Percentiles rank a stretch among this genome's conserved stretches.
Evolutionary conservation across 1,140 invertebrate genomes (phyloP).

Genomic region (Triops longicaudatus): DNA sequence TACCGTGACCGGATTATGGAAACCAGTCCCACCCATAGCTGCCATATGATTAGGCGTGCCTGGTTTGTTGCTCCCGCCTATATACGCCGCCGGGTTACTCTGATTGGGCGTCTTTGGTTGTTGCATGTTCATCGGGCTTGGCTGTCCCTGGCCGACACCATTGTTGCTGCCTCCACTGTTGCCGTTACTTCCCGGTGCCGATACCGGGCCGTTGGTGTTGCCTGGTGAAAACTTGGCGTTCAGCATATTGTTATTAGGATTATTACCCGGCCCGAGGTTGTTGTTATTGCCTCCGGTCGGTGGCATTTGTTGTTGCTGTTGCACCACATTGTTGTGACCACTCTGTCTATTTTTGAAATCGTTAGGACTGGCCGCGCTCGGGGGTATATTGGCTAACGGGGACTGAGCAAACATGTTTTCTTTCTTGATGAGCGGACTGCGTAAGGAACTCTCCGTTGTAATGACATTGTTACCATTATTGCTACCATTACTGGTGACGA

Average conservation of each 20-base stretch:
- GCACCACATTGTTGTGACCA: neutral
- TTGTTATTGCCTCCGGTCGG: neutral
- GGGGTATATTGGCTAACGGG: slow-evolving; percentile 19
- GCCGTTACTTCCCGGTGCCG: neutral
- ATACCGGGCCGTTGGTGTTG: neutral
- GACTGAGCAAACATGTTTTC: slow-evolving; percentile 28
- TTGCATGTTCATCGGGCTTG: slow-evolving; percentile 20
- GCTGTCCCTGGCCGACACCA: slow-evolving; percentile 17
- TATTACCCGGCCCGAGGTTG: neutral
- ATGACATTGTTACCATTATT: slow-evolving; percentile 1
- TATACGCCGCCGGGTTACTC: neutral
- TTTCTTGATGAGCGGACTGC: slow-evolving; percentile 27
- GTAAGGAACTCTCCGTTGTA: slow-evolving; percentile 11
- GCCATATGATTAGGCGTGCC: neutral
- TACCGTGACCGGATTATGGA: neutral
- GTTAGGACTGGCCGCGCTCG: slow-evolving; percentile 22
- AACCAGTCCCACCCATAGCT: neutral
- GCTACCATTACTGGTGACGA: neutral
- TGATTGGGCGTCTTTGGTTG: neutral
- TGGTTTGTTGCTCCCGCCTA: neutral
- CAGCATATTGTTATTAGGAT: neutral
- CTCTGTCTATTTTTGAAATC: neutral
- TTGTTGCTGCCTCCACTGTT: neutral
- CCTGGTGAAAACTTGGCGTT: neutral
- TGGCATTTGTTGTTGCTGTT: slow-evolving; percentile 12